phyloP scores from a whole-genome alignment of 2,888 invertebrate species.

The Prosapia bicincta region DNA sequence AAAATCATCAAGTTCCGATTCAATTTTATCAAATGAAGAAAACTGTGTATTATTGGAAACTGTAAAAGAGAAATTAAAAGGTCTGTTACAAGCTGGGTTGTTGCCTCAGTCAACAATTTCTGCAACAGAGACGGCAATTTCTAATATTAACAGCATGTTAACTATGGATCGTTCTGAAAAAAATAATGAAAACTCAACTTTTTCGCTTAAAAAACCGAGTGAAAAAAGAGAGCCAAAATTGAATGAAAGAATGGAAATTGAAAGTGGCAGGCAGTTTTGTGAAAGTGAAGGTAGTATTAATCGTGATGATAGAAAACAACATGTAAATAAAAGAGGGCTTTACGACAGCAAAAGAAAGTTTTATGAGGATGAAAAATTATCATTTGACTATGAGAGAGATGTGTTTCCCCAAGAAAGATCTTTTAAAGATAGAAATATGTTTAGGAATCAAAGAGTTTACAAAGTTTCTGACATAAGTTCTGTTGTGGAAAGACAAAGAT shows the following conservation, averaged over 20 bases:
- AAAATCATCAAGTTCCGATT: slow-evolving; percentile 52
- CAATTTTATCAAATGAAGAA: slow-evolving; percentile 68
- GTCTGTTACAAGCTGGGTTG: slow-evolving; percentile 60
- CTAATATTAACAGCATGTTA: neutral
- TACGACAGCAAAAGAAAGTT: neutral
- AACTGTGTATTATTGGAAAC: slow-evolving; percentile 75
- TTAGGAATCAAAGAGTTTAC: neutral
- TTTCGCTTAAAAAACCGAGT: neutral
- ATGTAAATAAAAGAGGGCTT: neutral
- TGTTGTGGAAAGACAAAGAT: neutral
- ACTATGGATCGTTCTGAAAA: neutral
- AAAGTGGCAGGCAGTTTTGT: neutral
- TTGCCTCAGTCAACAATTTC: neutral
- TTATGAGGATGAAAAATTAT: neutral
- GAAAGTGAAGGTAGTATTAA: neutral
- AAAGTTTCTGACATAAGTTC: neutral
- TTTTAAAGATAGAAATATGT: neutral
- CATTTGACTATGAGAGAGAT: neutral
- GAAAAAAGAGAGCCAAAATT: neutral
- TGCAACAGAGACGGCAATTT: neutral
- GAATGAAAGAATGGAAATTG: no score
- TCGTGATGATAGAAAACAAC: neutral
- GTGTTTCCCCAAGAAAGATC: neutral
- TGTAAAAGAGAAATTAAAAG: slow-evolving; percentile 80
- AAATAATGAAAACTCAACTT: neutral